A percentile compares a stretch with the other conserved stretches of the same genome.
Conservation (phyloP, 2,888 invertebrate genomes). For the Entomobrya proxima region DNA sequence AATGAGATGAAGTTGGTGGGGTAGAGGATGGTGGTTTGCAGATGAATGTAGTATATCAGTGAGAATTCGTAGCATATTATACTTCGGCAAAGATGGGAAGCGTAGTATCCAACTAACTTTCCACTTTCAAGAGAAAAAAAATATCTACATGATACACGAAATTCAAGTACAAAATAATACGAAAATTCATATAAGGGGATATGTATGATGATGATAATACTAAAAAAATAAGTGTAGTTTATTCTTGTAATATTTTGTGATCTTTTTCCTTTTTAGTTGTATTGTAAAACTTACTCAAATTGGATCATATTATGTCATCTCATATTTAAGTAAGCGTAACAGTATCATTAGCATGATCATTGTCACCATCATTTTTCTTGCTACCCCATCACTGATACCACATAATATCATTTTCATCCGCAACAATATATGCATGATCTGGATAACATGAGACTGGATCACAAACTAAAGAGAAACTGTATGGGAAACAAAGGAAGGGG, state of each 20-base stretch:
- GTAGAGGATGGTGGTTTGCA: neutral
- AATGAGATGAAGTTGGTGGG: constrained; percentile 63
- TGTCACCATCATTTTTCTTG: constrained; percentile 33
- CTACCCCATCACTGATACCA: constrained; percentile 1
- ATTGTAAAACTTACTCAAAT: constrained; percentile 51
- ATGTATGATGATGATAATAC: too few species aligned
- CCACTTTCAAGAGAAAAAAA: too few species aligned
- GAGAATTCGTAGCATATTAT: too few species aligned
- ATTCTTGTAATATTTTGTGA: neutral
- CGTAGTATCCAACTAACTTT: too few species aligned
- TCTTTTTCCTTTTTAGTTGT: neutral
- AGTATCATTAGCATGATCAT: constrained; percentile 52
- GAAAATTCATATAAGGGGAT: too few species aligned
- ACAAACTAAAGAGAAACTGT: neutral
- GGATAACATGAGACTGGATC: neutral
- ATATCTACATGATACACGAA: too few species aligned
- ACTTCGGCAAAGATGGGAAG: too few species aligned
- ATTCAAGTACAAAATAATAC: too few species aligned
- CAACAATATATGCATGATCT: neutral
- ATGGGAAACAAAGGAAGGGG: neutral
- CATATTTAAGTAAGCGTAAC: constrained; percentile 44
- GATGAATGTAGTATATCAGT: neutral
- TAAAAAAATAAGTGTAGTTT: neutral
- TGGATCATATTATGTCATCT: constrained; percentile 60
- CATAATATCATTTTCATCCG: neutral